Evolutionary conservation across 2,888 invertebrate species (phyloP), one percentile per base, ranked within the genome.

Genomic region (Gnatocerus cornutus): DNA sequence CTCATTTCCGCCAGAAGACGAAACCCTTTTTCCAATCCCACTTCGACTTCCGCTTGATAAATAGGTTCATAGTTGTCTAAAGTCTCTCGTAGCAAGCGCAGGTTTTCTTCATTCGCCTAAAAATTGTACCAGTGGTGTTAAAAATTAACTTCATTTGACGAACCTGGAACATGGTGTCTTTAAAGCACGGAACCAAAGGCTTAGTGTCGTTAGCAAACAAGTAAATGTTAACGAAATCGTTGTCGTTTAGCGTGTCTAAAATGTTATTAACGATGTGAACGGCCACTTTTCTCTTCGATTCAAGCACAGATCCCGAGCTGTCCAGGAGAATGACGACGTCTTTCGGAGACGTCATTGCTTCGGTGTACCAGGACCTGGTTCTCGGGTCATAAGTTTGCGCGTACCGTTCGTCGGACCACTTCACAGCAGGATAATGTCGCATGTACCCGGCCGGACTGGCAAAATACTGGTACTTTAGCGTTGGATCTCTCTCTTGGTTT

Each of bases 161-260:
- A 9, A 96, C 96, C 92, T 95, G 86, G 66, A 87, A 86, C 72
- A 82, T 69, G 3, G 82, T 92, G 79, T 95, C 92, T 79, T 93
- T 92, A 86, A 97, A 97, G 85, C 98, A 99, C 27, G 91, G 90
- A 68, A 97, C 96, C 29, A 95, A 89, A 80, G 92, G 90, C 76
- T 92, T 91, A 0, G 92, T 92, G 41, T 88, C 88, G 76, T 93
- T 91, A 70, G 94, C 92, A 87, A 98, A 99, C 82, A 93, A 93
- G 86, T 96, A 93, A 76, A 99, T 94, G 85, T 98, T 98, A 78
- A 99, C 97, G 86, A 95, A 98, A 86, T 99, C 99, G 85, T 99
- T 97, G 84, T 98, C 97, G 64, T 96, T 97, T 39, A 99, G 90
- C 0, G 99, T 99, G 80, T 98, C 97, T 73, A 99, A 88, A 76